Conservation (phyloP, 2,113 vertebrate genomes). For the Etia nguti region DNA sequence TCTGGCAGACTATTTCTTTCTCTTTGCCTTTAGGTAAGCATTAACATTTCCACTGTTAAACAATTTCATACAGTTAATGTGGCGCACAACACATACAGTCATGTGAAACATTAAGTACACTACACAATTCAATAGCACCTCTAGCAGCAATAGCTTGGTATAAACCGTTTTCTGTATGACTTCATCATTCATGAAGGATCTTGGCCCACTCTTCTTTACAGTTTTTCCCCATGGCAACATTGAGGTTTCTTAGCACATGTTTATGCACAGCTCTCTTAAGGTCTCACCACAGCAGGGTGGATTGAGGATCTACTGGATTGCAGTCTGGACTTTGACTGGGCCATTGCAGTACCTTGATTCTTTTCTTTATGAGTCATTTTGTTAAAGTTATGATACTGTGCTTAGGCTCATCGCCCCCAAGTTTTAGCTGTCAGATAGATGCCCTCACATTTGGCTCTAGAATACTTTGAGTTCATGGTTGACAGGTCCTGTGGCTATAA, state of each 20-base stretch:
- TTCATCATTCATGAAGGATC: neutral
- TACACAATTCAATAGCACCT: neutral
- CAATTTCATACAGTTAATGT: neutral
- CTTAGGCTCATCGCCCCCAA: neutral
- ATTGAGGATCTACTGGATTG: neutral
- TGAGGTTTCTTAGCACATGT: neutral
- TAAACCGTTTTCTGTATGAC: neutral
- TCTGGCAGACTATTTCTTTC: neutral
- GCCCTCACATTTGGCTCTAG: neutral
- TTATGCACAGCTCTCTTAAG: neutral
- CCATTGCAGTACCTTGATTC: neutral
- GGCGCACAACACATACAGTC: neutral
- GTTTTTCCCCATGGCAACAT: no score
- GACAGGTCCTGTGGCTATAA: neutral
- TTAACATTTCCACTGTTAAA: neutral
- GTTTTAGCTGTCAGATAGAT: neutral
- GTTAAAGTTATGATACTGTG: neutral
- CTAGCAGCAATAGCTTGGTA: neutral
- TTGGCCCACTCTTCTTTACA: neutral
- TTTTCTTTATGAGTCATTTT: neutral
- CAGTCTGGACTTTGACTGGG: neutral
- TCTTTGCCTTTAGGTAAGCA: neutral
- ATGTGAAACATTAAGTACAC: neutral
- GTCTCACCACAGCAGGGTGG: neutral
- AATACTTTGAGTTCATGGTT: neutral